A percentile compares a stretch with the other conserved stretches of the same genome.
These are phyloP conservation scores for Gymnoscopelus microlampas DNA, from an alignment of 2,797 vertebrate genomes.

Conservation along the genomic window DNA sequence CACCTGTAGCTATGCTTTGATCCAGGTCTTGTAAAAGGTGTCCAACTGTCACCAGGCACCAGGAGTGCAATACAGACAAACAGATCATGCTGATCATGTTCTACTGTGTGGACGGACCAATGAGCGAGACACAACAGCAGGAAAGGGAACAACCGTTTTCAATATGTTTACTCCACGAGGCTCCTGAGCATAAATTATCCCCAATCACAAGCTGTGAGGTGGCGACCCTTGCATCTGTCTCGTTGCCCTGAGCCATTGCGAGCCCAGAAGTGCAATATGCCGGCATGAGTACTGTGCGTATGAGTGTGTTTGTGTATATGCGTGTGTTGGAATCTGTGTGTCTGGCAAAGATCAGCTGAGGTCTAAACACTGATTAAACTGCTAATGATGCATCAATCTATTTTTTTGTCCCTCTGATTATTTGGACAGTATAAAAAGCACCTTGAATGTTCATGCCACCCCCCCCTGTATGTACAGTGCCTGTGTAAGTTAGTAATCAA, in stretches of 20 bases:
- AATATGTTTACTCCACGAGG: slow-evolving; percentile 46
- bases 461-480: not conserved
- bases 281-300: not conserved
- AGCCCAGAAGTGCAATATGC: slow-evolving; percentile 61
- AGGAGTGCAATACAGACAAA: no score
- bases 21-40: no score
- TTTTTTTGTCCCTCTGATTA: not conserved
- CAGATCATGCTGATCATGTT: no score
- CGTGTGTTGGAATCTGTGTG: not conserved
- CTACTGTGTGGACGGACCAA: no score
- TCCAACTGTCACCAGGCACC: no score
- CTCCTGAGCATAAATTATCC: slow-evolving; percentile 62
- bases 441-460: not conserved
- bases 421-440: not conserved
- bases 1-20: no score
- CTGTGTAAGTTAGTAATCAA: not conserved
- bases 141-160: not conserved
- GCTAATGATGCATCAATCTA: slow-evolving; percentile 2
- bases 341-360: not conserved
- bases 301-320: not conserved
- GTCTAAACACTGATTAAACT: not conserved
- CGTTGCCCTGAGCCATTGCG: slow-evolving; percentile 43
- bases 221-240: slow-evolving; percentile 59
- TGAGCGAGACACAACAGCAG: no score
- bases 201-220: slow-evolving; percentile 62